Evolutionary conservation across 2,113 vertebrate species (phyloP).

Genomic region (Cyprinus carpio): DNA sequence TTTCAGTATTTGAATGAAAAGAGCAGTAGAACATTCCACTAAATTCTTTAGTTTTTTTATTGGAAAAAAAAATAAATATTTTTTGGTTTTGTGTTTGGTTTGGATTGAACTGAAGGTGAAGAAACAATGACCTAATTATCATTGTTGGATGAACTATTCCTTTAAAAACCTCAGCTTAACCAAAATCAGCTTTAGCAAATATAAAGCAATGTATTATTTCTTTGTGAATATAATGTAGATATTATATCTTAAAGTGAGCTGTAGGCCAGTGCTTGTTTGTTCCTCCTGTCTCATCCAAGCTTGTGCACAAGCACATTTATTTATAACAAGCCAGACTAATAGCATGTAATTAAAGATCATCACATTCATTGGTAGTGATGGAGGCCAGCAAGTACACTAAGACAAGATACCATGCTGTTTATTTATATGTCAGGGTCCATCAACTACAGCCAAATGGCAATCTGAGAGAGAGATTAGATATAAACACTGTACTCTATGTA

Average conservation of each 20-base stretch:
- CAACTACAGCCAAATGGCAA: conserved; percentile 14
- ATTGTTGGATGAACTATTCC: background rate
- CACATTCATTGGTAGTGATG: background rate
- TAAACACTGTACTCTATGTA: conserved; percentile 30
- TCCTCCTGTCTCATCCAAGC: background rate
- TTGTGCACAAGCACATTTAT: conserved; percentile 12
- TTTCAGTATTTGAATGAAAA: background rate
- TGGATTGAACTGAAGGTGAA: background rate
- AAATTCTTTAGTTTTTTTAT: background rate
- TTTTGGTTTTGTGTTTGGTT: background rate
- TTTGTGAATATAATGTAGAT: background rate
- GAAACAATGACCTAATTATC: too few species aligned
- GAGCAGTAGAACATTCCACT: background rate
- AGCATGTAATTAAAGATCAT: conserved; percentile 29
- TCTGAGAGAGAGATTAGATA: conserved; percentile 33
- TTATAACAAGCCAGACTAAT: conserved; percentile 12
- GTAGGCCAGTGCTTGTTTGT: background rate
- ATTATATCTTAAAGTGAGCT: background rate
- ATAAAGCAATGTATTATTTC: background rate
- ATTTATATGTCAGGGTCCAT: conserved; percentile 31
- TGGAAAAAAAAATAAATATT: background rate
- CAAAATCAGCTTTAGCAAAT: background rate
- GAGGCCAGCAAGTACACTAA: background rate
- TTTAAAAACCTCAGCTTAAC: background rate
- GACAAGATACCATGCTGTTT: conserved; percentile 12